Evolutionary conservation across 1,140 invertebrate species (phyloP).

Genomic region (Chymomyza costata): DNA sequence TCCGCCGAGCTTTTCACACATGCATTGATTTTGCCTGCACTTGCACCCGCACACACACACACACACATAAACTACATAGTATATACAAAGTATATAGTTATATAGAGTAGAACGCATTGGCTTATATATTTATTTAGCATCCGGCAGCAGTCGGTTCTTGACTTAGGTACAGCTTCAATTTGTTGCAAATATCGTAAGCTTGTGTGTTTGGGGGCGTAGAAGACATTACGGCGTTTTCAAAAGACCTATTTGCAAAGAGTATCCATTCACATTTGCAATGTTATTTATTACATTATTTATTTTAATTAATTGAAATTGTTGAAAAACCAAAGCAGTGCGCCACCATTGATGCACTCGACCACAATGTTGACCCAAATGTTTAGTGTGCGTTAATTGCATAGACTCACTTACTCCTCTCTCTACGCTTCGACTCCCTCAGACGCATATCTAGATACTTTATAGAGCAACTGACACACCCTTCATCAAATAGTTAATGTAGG

Average conservation of each 20-base stretch:
- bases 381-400: constrained; percentile 40
- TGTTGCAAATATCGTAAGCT: background rate
- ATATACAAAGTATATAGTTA: too few relatives aligned
- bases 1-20: constrained; percentile 30
- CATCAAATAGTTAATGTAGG: too few relatives aligned
- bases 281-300: constrained; percentile 63
- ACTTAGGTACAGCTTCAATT: constrained; percentile 24
- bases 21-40: constrained; percentile 40
- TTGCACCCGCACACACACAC: too few relatives aligned
- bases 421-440: too few relatives aligned
- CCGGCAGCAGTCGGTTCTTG: constrained; percentile 29
- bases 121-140: too few relatives aligned
- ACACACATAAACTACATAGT: too few relatives aligned
- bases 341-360: background rate
- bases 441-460: too few relatives aligned
- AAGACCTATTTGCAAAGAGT: too few relatives aligned
- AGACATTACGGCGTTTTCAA: too few relatives aligned
- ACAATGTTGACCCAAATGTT: constrained; percentile 37
- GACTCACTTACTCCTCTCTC: too few relatives aligned
- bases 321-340: constrained; percentile 32
- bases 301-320: constrained; percentile 67
- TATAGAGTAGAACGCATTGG: background rate
- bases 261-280: too few relatives aligned
- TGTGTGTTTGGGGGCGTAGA: background rate
- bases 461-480: too few relatives aligned